phyloP scores from a whole-genome alignment of 2,888 invertebrate genomes.

The Tiliacea aurago region DNA sequence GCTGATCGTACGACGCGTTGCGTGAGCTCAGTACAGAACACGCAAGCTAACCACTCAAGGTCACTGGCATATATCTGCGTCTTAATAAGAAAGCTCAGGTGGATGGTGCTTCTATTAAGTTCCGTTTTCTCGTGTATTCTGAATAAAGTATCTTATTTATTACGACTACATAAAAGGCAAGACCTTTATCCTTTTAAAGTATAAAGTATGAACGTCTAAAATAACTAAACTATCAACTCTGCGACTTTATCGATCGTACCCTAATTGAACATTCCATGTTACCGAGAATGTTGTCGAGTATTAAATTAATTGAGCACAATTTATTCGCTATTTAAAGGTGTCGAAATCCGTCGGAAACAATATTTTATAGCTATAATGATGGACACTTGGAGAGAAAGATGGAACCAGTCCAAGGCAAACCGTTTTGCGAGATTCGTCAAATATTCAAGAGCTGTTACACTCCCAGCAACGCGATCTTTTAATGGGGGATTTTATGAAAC shows the following conservation, averaged over 20 bases:
- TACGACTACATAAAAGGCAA: neutral
- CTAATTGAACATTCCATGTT: slow-evolving; percentile 28
- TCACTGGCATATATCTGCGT: too few relatives aligned
- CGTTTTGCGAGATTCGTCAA: slow-evolving; percentile 61
- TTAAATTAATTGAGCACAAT: slow-evolving; percentile 31
- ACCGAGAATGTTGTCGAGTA: slow-evolving; percentile 26
- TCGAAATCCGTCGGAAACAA: slow-evolving; percentile 55
- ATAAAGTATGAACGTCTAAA: neutral
- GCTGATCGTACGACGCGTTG: too few relatives aligned
- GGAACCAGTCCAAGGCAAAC: slow-evolving; percentile 72
- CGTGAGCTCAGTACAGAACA: too few relatives aligned
- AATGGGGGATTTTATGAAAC: slow-evolving; percentile 13
- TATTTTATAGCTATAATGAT: slow-evolving; percentile 65
- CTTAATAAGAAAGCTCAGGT: slow-evolving; percentile 36
- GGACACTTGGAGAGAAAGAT: slow-evolving; percentile 65
- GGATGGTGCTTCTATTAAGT: slow-evolving; percentile 23
- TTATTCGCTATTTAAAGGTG: slow-evolving; percentile 46
- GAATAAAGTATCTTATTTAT: slow-evolving; percentile 21
- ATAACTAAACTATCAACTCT: slow-evolving; percentile 11
- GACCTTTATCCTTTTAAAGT: neutral
- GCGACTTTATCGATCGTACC: slow-evolving; percentile 19
- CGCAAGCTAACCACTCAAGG: too few relatives aligned
- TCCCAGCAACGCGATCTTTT: slow-evolving; percentile 5
- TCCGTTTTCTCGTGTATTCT: neutral
- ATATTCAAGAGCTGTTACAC: slow-evolving; percentile 54